Evolutionary conservation across 1,140 invertebrate species (phyloP), one percentile per base, ranked within the genome.

Genomic region (Nixonia krombeini): DNA sequence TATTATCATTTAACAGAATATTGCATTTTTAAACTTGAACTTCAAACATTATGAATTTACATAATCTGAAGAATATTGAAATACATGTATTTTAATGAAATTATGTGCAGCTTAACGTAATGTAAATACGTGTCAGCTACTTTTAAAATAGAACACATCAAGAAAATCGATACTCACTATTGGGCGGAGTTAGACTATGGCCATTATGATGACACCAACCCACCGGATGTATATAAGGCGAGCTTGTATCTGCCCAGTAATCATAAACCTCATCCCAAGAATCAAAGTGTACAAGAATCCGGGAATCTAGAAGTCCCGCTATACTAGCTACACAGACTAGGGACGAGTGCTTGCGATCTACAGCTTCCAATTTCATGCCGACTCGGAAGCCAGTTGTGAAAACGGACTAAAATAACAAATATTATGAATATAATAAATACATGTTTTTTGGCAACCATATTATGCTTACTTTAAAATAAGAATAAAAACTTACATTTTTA

Each of bases 301-400:
- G 86, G 67, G 91, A 90, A 67, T 94, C 92, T 83, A 97, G 88
- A 47, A 95, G 89, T 75, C 95, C 94, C 33, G 90, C 88, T 7
- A 97, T 89, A 16, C 92, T 93, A 1, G 96, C 95, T n/a, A 96
- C 95, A 77, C 96, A 96, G 15, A 96, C 90, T 26, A 93, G 80
- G 0, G 89, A 89, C 5, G 91, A 91, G 82, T 97, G 95, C 77
- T 95, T 96, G 25, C 92, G 89, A 83, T 99, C 96, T 33, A 97
- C 94, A 5, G 96, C 96, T 86, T 99, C 97, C 16, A 99, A 81
- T 84, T 98, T 98, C 94, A 95, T 95, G 23, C 95, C 95, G 44
- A 94, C 86, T 29, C 91, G 87, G 79, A 97, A 96, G 10, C 89
- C 89, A 80, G 89, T 93, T 5, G 91, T 90, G 72, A 90, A 91